Evolutionary conservation across 2,797 vertebrate species (phyloP).

Genomic region (Galago senegalensis): DNA sequence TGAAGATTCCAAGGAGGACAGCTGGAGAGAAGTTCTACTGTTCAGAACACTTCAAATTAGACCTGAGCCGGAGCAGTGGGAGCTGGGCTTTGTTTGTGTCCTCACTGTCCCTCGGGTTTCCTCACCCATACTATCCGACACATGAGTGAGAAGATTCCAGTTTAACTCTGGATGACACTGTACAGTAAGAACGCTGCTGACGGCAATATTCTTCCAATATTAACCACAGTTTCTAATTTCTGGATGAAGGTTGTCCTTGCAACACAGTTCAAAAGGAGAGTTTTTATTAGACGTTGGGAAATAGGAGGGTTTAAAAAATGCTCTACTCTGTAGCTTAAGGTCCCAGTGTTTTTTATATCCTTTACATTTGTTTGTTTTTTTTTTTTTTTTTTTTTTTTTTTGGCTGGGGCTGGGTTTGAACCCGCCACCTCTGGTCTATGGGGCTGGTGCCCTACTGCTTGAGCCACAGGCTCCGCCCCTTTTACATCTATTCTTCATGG

Average conservation of each 20-base stretch:
- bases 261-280: not conserved
- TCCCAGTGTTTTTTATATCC: not conserved
- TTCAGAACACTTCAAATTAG: conserved; percentile 33
- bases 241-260: not conserved
- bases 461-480: no score
- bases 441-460: no score
- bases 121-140: not conserved
- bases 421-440: no score
- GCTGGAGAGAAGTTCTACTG: not conserved
- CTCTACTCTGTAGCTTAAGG: no score
- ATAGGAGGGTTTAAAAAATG: not conserved
- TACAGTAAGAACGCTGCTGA: not conserved
- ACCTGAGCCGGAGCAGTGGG: not conserved
- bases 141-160: not conserved
- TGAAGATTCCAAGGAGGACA: conserved; percentile 13
- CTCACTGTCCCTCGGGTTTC: not conserved
- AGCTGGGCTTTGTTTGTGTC: not conserved
- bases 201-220: not conserved
- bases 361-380: not conserved
- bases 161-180: not conserved
- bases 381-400: no score
- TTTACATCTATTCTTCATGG: not conserved
- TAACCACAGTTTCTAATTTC: not conserved
- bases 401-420: no score
- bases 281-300: not conserved